Conservation (phyloP, 2,797 vertebrate species). For the Sarcoramphus papa region DNA sequence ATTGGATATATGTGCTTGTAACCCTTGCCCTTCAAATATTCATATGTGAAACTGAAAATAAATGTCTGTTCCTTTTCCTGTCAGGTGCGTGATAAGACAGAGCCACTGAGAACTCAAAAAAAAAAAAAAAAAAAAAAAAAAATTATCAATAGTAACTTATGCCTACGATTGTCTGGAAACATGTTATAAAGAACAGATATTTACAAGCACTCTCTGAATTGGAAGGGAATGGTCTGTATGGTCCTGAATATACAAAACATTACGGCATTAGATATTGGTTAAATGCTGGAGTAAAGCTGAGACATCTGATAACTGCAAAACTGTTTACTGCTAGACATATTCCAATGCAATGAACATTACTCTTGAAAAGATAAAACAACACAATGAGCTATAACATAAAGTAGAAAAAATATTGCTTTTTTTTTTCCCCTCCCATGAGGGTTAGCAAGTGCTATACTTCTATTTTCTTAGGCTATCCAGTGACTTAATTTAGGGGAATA, state of each 20-base stretch:
- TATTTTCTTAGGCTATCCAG: background rate
- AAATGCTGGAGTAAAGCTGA: background rate
- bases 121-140: background rate
- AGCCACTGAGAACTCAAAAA: background rate
- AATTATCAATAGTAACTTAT: background rate
- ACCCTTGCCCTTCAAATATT: background rate
- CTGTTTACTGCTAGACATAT: background rate
- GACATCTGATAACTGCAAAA: background rate
- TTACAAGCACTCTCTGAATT: background rate
- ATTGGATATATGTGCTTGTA: background rate
- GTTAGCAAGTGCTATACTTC: background rate
- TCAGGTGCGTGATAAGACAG: background rate
- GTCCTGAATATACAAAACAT: background rate
- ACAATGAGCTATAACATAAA: background rate
- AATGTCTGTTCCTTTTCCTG: background rate
- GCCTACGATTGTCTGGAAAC: background rate
- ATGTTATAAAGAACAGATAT: background rate
- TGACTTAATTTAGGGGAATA: background rate
- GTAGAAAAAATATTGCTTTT: background rate
- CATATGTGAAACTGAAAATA: background rate
- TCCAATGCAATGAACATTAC: background rate
- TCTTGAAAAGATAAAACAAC: background rate
- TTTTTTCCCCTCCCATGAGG: background rate
- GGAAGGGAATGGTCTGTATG: background rate
- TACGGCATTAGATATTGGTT: background rate